phyloP scores from a whole-genome alignment of 2,888 invertebrate species.

The Orthosia gracilis region DNA sequence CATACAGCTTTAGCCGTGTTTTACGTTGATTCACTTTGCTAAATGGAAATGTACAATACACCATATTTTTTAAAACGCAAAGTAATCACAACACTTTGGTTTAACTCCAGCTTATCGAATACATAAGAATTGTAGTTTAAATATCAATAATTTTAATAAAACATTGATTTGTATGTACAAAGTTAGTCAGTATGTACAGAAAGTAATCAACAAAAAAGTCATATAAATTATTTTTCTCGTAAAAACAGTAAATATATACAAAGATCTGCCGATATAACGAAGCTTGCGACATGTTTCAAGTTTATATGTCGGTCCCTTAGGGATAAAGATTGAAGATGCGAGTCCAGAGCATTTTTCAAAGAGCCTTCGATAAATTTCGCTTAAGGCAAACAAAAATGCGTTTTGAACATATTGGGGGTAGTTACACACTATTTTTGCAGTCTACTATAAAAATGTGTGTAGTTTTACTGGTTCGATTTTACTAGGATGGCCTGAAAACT shows the following conservation, averaged over 20 bases:
- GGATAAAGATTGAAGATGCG: conserved; percentile 13
- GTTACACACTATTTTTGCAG: conserved; percentile 89
- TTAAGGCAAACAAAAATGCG: conserved; percentile 88
- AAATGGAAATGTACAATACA: conserved; percentile 80
- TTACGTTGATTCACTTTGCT: conserved; percentile 85
- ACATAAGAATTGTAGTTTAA: conserved; percentile 72
- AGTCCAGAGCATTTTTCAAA: conserved; percentile 86
- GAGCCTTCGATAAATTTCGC: conserved; percentile 79
- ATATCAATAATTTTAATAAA: conserved; percentile 60
- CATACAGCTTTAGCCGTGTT: conserved; percentile 86
- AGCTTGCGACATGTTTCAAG: conserved; percentile 80
- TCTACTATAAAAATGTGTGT: conserved; percentile 89
- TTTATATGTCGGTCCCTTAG: conserved; percentile 36
- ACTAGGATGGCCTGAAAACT: conserved; percentile 22
- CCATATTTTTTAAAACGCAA: conserved; percentile 76
- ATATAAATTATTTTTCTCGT: conserved; percentile 72
- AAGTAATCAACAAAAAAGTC: conserved; percentile 61
- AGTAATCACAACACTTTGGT: conserved; percentile 92
- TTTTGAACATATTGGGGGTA: conserved; percentile 69
- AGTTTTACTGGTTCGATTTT: conserved; percentile 55
- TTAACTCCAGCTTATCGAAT: conserved; percentile 92
- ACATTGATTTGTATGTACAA: conserved; percentile 61
- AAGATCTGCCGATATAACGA: conserved; percentile 89
- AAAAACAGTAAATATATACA: conserved; percentile 86
- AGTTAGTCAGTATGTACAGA: conserved; percentile 61